Conservation (phyloP, 2,113 vertebrate genomes). For the Tricholaema leucomelas region DNA sequence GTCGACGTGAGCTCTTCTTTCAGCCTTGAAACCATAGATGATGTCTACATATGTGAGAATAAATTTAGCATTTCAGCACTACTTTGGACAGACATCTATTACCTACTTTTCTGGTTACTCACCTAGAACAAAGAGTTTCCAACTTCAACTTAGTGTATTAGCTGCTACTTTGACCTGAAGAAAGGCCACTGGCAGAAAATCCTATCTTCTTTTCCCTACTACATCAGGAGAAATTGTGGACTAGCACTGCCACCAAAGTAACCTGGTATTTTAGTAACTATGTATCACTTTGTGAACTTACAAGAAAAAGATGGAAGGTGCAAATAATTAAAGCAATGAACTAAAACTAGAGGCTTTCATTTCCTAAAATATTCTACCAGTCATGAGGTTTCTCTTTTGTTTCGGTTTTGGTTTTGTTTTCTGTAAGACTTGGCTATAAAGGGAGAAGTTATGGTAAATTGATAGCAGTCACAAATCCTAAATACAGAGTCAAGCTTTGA, state of each 20-base stretch:
- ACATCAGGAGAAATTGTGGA: not conserved
- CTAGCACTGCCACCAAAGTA: not conserved
- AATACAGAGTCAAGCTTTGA: slow-evolving; percentile 22
- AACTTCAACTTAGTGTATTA: not conserved
- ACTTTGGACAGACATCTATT: not conserved
- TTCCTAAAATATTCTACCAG: not conserved
- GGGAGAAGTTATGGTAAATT: not conserved
- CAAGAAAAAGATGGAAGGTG: not conserved
- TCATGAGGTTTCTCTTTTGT: not conserved
- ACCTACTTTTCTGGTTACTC: not conserved
- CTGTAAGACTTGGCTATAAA: not conserved
- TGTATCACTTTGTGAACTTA: not conserved
- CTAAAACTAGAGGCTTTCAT: not conserved
- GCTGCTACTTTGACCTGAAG: not conserved
- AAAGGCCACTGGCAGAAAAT: not conserved
- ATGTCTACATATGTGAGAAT: not conserved
- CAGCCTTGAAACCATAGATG: not conserved
- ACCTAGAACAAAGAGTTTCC: not conserved
- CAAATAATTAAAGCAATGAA: not conserved
- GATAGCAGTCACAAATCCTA: slow-evolving; percentile 44
- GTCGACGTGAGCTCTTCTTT: not conserved
- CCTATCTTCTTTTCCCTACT: not conserved
- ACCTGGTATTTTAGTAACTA: not conserved
- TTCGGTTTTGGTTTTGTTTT: too few species aligned
- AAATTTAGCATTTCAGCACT: not conserved